Percentiles rank a stretch among this genome's conserved stretches.
Conservation (phyloP, 2,888 invertebrate species). For the Eilema griseolum region DNA sequence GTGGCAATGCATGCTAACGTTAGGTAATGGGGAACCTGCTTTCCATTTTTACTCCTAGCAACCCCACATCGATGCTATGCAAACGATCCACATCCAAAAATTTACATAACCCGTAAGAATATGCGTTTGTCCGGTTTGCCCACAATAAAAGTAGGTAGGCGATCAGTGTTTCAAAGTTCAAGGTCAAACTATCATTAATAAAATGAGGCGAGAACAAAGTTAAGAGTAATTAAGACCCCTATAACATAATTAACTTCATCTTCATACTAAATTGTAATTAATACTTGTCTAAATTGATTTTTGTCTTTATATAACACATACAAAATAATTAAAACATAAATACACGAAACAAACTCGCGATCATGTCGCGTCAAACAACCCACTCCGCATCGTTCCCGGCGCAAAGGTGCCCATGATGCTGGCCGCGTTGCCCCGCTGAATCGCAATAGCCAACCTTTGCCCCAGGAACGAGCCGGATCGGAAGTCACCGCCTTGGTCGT, state of each 20-base stretch:
- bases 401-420: too few relatives aligned
- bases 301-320: too few relatives aligned
- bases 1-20: too few relatives aligned
- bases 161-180: background rate
- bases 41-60: background rate
- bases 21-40: too few relatives aligned
- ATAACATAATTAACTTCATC: background rate
- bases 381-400: too few relatives aligned
- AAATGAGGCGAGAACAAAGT: background rate
- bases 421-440: too few relatives aligned
- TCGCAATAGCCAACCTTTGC: too few relatives aligned
- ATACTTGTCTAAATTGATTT: background rate
- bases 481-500: too few relatives aligned
- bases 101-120: background rate
- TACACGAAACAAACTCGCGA: too few relatives aligned
- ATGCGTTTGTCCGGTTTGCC: background rate
- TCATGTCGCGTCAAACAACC: too few relatives aligned
- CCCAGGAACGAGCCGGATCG: too few relatives aligned
- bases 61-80: background rate
- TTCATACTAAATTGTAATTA: background rate
- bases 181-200: background rate
- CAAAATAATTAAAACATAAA: too few relatives aligned
- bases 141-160: background rate
- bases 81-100: background rate
- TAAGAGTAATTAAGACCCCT: constrained; percentile 1